phyloP scores from a whole-genome alignment of 1,140 invertebrate species.

The Drosophila saltans region DNA sequence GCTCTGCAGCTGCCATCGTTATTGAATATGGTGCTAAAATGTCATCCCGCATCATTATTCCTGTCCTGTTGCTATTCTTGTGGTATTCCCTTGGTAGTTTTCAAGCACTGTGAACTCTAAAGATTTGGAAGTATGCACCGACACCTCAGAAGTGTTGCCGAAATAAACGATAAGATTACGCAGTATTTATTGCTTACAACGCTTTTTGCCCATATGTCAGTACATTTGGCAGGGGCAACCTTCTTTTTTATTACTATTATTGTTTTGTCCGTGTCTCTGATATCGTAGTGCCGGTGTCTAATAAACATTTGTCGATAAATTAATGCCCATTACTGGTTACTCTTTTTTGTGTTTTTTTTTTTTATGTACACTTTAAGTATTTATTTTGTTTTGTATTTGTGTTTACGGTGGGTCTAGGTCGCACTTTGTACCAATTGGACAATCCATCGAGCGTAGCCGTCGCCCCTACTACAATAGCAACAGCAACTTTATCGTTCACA shows the following conservation, averaged over 20 bases:
- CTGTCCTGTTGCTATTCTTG: background rate
- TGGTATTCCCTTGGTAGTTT: background rate
- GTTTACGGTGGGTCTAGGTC: constrained; percentile 5
- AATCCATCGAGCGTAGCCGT: constrained; percentile 17
- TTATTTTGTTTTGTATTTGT: constrained; percentile 17
- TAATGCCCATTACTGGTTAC: background rate
- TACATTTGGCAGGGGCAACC: constrained; percentile 18
- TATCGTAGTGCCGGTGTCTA: constrained; percentile 45
- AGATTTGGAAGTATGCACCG: constrained; percentile 21
- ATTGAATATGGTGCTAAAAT: background rate
- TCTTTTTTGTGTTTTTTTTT: constrained; percentile 1
- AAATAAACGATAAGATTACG: constrained; percentile 45
- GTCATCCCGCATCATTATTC: background rate
- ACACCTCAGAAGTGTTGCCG: constrained; percentile 3
- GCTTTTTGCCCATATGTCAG: constrained; percentile 12
- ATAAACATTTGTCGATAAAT: constrained; percentile 57
- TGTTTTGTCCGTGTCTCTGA: constrained; percentile 20
- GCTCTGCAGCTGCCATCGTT: constrained; percentile 14
- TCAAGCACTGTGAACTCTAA: background rate
- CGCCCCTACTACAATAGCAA: background rate
- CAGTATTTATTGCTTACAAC: constrained; percentile 39
- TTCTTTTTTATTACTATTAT: constrained; percentile 22
- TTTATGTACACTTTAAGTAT: constrained; percentile 58
- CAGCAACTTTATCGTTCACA: constrained; percentile 3
- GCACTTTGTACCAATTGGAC: constrained; percentile 63